These are phyloP conservation scores for Panopea generosa DNA, from an alignment of 2,888 invertebrate species.

Conservation along the genomic window DNA sequence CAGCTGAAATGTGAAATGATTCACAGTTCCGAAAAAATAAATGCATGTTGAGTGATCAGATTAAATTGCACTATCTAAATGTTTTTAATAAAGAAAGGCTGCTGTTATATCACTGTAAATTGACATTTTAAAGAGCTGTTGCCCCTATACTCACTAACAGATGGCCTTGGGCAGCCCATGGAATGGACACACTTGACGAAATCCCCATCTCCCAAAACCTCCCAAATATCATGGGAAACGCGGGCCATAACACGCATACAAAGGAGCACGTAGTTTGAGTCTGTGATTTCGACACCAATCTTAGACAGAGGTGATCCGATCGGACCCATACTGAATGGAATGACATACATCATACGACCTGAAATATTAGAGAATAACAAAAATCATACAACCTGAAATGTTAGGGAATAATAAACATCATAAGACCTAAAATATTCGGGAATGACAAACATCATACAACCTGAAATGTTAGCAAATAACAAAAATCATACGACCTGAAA, in stretches of 20 bases:
- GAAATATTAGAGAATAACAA: conserved; percentile 60
- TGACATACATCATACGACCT: conserved; percentile 97
- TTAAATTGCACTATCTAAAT: too few relatives aligned
- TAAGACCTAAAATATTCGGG: not conserved
- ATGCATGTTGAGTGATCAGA: too few relatives aligned
- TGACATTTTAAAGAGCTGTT: too few relatives aligned
- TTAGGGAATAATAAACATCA: not conserved
- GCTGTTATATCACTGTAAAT: too few relatives aligned
- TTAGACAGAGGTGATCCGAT: conserved; percentile 97
- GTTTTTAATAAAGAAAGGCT: too few relatives aligned
- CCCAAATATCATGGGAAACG: conserved; percentile 90
- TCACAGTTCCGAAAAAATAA: too few relatives aligned
- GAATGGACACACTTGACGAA: conserved; percentile 97
- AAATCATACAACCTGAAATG: too few relatives aligned
- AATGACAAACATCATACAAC: too few relatives aligned
- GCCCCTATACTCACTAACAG: conserved; percentile 87
- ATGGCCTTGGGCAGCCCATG: conserved; percentile 92
- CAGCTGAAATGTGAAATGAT: too few relatives aligned
- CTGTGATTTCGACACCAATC: conserved; percentile 97
- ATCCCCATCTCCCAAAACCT: conserved; percentile 87
- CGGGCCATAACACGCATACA: conserved; percentile 99
- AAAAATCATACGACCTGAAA: conserved; percentile 95
- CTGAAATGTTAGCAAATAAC: conserved; percentile 88
- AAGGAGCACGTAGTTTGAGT: conserved; percentile 98
- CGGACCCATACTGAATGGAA: conserved; percentile 99